Conservation (phyloP, 1,140 invertebrate genomes). For the Bacillus rossius region DNA sequence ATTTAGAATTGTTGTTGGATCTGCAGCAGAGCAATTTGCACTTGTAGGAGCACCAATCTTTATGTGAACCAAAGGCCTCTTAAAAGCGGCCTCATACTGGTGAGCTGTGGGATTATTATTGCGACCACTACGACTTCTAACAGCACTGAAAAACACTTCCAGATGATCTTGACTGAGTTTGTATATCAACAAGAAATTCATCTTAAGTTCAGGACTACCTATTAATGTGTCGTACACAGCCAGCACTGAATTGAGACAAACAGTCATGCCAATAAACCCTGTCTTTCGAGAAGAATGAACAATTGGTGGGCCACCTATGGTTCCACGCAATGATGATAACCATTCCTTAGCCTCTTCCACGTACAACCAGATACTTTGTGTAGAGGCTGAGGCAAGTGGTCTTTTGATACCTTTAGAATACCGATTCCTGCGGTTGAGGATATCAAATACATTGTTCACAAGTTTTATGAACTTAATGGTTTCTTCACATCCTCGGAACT, state of each 20-base stretch:
- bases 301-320: too few relatives aligned
- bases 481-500: constrained; percentile 23
- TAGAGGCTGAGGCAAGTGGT: too few relatives aligned
- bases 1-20: not conserved
- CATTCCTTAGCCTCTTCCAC: too few relatives aligned
- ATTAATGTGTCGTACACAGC: not conserved
- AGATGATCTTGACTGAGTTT: constrained; percentile 36
- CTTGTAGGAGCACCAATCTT: not conserved
- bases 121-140: constrained; percentile 31
- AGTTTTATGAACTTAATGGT: constrained; percentile 15
- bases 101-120: constrained; percentile 36
- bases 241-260: not conserved
- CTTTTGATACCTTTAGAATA: too few relatives aligned
- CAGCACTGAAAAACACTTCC: constrained; percentile 36
- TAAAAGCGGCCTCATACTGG: constrained; percentile 31
- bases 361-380: too few relatives aligned
- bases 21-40: not conserved
- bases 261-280: not conserved
- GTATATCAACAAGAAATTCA: constrained; percentile 24
- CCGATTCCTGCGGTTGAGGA: constrained; percentile 29
- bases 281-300: not conserved
- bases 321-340: too few relatives aligned
- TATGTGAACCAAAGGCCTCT: constrained; percentile 23
- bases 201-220: not conserved
- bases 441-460: constrained; percentile 32